phyloP scores from a whole-genome alignment of 2,888 invertebrate species.

The Drosophila rubida region DNA sequence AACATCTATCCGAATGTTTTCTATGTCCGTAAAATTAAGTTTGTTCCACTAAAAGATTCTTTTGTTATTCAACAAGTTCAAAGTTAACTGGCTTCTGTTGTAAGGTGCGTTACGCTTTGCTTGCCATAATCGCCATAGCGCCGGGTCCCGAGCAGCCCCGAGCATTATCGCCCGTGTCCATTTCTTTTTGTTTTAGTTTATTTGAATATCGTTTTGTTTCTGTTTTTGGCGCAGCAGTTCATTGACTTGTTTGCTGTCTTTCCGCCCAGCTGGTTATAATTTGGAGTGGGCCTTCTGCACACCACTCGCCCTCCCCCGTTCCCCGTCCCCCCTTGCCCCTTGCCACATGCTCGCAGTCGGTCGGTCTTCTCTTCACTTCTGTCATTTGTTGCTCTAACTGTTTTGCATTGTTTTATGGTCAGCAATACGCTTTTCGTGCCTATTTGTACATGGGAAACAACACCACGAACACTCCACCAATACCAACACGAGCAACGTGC shows the following conservation, averaged over 20 bases:
- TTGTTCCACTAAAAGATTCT: background rate
- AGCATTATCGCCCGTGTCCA: slow-evolving; percentile 27
- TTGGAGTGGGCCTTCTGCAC: slow-evolving; percentile 38
- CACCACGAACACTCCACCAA: slow-evolving; percentile 43
- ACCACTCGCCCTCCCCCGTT: background rate
- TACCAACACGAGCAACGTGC: slow-evolving; percentile 47
- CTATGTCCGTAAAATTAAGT: background rate
- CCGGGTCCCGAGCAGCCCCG: background rate
- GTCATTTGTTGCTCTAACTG: slow-evolving; percentile 74
- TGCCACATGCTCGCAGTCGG: background rate
- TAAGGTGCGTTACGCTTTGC: slow-evolving; percentile 51
- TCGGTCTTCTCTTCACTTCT: slow-evolving; percentile 31
- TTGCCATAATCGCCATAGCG: slow-evolving; percentile 33
- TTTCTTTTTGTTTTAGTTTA: slow-evolving; percentile 17
- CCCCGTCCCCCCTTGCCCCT: background rate
- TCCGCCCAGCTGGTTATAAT: slow-evolving; percentile 61
- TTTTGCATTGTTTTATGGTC: slow-evolving; percentile 81
- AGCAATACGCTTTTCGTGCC: slow-evolving; percentile 59
- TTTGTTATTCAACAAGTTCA: background rate
- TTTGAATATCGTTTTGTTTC: slow-evolving; percentile 17
- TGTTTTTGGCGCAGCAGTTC: slow-evolving; percentile 61
- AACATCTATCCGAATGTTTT: background rate
- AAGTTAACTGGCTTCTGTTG: slow-evolving; percentile 2
- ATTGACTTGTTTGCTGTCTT: slow-evolving; percentile 65
- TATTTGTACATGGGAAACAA: slow-evolving; percentile 71